Percentiles rank a stretch among this genome's conserved stretches.
Evolutionary conservation across 2,113 vertebrate genomes (phyloP).

Genomic region (Tragulus kanchil): DNA sequence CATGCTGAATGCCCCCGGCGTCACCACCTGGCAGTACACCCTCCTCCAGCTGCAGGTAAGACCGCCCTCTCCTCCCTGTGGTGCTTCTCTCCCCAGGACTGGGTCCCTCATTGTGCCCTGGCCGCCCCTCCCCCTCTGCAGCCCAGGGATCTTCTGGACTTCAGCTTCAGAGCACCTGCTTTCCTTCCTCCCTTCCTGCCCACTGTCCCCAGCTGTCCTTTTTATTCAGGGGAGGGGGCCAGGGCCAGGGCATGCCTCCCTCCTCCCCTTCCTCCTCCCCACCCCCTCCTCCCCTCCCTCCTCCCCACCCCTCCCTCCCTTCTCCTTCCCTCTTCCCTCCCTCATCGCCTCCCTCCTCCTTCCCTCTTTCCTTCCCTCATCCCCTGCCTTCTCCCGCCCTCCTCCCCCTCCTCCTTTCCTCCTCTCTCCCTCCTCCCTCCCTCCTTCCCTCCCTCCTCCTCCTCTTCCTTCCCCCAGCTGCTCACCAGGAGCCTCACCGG

Average conservation of each 20-base stretch:
- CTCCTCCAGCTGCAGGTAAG: slow-evolving; percentile 97
- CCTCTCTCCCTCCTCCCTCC: neutral
- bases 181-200: neutral
- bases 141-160: neutral
- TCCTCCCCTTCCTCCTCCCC: neutral
- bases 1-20: slow-evolving; percentile 91
- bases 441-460: no score
- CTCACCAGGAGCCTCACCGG: neutral
- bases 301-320: no score
- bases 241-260: neutral
- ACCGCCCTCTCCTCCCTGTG: neutral
- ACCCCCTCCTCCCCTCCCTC: no score
- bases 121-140: neutral
- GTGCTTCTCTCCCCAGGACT: neutral
- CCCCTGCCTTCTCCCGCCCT: no score
- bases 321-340: no score
- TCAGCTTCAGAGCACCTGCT: neutral
- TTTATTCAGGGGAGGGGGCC: neutral
- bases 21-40: slow-evolving; percentile 92
- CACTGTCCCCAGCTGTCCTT: neutral
- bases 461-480: no score
- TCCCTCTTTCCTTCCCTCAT: no score
- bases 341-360: no score
- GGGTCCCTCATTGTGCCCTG: neutral
- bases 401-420: no score